Evolutionary conservation across 2,113 vertebrate species (phyloP).

Genomic region (Recurvirostra avosetta): DNA sequence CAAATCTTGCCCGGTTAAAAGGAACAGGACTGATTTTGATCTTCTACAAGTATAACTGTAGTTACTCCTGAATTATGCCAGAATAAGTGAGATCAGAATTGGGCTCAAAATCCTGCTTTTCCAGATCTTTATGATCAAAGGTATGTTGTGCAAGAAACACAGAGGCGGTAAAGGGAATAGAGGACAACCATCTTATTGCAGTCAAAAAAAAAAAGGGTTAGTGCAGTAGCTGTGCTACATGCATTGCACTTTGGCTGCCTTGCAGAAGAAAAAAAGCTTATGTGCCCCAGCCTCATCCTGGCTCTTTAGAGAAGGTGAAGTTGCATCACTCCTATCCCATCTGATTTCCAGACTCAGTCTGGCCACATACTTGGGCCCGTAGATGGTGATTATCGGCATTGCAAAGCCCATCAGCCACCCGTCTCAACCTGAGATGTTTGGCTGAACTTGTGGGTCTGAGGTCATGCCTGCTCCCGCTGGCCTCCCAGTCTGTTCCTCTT

Average conservation of each 20-base stretch:
- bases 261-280: background rate
- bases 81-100: background rate
- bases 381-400: background rate
- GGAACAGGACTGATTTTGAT: background rate
- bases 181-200: background rate
- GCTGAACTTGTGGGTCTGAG: background rate
- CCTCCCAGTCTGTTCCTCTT: background rate
- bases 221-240: background rate
- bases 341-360: background rate
- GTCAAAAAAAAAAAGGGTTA: background rate
- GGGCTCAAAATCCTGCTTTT: background rate
- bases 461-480: fast-evolving
- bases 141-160: background rate
- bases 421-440: fast-evolving
- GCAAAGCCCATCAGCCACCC: background rate
- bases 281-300: background rate
- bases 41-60: background rate
- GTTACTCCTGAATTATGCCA: background rate
- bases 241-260: background rate
- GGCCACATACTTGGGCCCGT: fast-evolving
- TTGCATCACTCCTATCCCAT: background rate
- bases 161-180: background rate
- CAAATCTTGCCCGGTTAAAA: background rate
- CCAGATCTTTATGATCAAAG: background rate
- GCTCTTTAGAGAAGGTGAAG: background rate